Conservation (phyloP, 2,113 vertebrate genomes). For the Chaetorhynchus papuensis region DNA sequence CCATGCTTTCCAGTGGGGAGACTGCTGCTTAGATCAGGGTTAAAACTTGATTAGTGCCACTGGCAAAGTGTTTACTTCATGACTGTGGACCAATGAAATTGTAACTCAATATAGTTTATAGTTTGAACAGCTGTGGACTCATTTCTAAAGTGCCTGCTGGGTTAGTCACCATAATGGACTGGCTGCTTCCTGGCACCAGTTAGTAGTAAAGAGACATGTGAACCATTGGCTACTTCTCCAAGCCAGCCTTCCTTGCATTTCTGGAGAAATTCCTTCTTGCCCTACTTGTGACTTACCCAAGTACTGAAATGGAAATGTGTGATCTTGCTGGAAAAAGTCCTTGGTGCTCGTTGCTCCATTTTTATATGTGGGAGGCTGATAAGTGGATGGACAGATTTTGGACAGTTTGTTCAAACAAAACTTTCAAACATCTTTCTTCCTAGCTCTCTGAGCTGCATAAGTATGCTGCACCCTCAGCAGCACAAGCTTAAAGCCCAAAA, state of each 20-base stretch:
- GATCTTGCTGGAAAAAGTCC: neutral
- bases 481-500: neutral
- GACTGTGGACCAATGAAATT: slow-evolving; percentile 45
- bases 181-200: neutral
- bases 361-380: neutral
- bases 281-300: neutral
- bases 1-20: neutral
- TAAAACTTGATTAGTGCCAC: slow-evolving; percentile 19
- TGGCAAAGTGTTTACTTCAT: slow-evolving; percentile 31
- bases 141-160: neutral
- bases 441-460: neutral
- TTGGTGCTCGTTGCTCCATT: neutral
- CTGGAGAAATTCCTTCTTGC: neutral
- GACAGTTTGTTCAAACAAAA: neutral
- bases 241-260: neutral
- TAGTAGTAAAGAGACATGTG: neutral
- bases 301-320: neutral
- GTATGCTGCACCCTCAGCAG: neutral
- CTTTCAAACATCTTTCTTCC: neutral
- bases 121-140: slow-evolving; percentile 17
- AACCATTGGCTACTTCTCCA: neutral
- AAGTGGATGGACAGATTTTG: neutral
- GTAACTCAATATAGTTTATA: slow-evolving; percentile 44
- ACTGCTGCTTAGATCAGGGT: neutral
- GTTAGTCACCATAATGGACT: neutral